Conservation (phyloP, 1,140 invertebrate species). For the Brachionus calyciflorus region DNA sequence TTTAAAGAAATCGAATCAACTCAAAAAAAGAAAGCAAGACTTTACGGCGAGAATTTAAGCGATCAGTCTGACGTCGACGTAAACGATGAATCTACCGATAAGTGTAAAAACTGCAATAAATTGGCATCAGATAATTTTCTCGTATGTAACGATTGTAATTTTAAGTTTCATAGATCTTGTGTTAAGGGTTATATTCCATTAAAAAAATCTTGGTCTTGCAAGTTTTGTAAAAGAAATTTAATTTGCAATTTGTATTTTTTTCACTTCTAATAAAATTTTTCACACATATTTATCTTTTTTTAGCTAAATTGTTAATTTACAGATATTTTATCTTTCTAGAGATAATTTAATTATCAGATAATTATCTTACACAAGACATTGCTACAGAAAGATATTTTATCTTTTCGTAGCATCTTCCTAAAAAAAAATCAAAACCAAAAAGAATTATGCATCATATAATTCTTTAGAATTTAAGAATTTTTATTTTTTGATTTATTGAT, state of each 20-base stretch:
- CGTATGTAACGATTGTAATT: not conserved
- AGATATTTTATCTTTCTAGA: not conserved
- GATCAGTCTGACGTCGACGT: too few relatives aligned
- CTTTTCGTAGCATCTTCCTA: not conserved
- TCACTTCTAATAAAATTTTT: not conserved
- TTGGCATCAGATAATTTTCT: not conserved
- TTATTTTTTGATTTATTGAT: too few relatives aligned
- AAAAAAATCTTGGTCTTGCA: not conserved
- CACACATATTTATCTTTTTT: conserved; percentile 4
- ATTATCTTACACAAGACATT: not conserved
- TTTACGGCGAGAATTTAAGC: not conserved
- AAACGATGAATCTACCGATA: not conserved
- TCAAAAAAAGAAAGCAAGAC: not conserved
- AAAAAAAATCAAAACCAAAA: too few relatives aligned
- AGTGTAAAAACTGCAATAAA: not conserved
- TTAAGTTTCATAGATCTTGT: not conserved
- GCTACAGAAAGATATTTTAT: not conserved
- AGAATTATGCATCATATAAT: too few relatives aligned
- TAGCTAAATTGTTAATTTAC: not conserved
- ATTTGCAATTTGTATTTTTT: not conserved
- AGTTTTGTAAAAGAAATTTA: not conserved
- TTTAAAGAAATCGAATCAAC: not conserved
- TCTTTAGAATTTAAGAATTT: too few relatives aligned
- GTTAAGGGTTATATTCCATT: not conserved
- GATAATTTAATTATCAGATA: too few relatives aligned